Evolutionary conservation across 2,888 invertebrate genomes (phyloP).

Genomic region (Drosophila macrospina): DNA sequence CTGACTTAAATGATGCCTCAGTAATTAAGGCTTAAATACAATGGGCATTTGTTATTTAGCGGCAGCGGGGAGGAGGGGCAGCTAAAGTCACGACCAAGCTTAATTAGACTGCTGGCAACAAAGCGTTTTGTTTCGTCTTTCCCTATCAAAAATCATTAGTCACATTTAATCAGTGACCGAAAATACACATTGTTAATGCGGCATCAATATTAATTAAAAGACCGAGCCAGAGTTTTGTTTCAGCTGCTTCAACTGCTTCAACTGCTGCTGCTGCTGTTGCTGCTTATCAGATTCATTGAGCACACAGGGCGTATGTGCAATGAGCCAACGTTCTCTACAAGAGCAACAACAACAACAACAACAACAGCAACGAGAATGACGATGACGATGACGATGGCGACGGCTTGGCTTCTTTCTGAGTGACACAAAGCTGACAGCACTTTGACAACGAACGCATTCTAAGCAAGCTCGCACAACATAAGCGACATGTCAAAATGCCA

Average conservation of each 20-base stretch:
- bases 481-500: conserved; percentile 77
- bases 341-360: no score
- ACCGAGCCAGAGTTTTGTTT: conserved; percentile 2
- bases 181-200: conserved; percentile 71
- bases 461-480: conserved; percentile 71
- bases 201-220: conserved; percentile 77
- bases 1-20: conserved; percentile 37
- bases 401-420: conserved; percentile 42
- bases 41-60: conserved; percentile 68
- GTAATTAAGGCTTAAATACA: conserved; percentile 72
- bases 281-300: conserved; percentile 27
- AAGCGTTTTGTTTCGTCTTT: conserved; percentile 51
- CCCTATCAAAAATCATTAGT: conserved; percentile 68
- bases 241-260: not conserved
- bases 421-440: conserved; percentile 78
- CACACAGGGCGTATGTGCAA: conserved; percentile 55
- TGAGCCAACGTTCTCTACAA: conserved; percentile 30
- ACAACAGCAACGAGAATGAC: no score
- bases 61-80: no score
- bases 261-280: conserved; percentile 6
- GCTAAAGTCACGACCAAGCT: conserved; percentile 43
- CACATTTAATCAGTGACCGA: conserved; percentile 72
- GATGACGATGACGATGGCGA: not conserved
- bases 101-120: conserved; percentile 68
- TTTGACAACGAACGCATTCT: conserved; percentile 79